These are phyloP conservation scores for Solen grandis DNA, from an alignment of 1,140 invertebrate species.

Conservation along the genomic window DNA sequence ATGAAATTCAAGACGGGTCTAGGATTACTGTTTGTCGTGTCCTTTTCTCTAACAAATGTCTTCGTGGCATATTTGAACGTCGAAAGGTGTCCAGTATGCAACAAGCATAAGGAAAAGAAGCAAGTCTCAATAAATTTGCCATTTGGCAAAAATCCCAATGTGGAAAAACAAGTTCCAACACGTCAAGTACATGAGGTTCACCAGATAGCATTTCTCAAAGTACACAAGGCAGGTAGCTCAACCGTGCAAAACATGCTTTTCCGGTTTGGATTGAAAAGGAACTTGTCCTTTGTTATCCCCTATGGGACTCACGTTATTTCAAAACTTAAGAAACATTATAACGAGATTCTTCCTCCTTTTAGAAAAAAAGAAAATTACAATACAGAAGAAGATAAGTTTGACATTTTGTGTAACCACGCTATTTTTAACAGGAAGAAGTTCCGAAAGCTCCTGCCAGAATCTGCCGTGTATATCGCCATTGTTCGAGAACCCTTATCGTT, in stretches of 20 bases:
- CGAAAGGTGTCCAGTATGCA: too few relatives aligned
- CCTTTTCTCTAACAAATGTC: too few relatives aligned
- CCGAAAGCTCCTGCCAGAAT: neutral
- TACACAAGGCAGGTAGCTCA: conserved; percentile 64
- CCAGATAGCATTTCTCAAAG: conserved; percentile 49
- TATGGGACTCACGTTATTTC: conserved; percentile 8
- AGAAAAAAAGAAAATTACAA: conserved; percentile 6
- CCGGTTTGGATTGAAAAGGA: conserved; percentile 51
- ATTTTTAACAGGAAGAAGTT: conserved; percentile 6
- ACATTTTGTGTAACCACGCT: too few relatives aligned
- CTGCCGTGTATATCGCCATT: conserved; percentile 13
- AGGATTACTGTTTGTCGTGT: too few relatives aligned
- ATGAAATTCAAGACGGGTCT: too few relatives aligned
- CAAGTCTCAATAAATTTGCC: too few relatives aligned
- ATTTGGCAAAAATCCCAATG: too few relatives aligned
- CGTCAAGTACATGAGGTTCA: too few relatives aligned
- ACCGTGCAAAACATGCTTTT: conserved; percentile 61
- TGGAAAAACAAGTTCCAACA: too few relatives aligned
- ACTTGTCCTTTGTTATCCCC: conserved; percentile 56
- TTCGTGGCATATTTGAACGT: too few relatives aligned
- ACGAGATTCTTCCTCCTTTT: neutral
- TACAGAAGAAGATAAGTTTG: neutral
- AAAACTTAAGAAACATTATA: conserved; percentile 41
- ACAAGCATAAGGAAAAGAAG: too few relatives aligned
- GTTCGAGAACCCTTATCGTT: conserved; percentile 22